Conservation (phyloP, 2,888 invertebrate species). For the Sinohyriopsis cumingii region DNA sequence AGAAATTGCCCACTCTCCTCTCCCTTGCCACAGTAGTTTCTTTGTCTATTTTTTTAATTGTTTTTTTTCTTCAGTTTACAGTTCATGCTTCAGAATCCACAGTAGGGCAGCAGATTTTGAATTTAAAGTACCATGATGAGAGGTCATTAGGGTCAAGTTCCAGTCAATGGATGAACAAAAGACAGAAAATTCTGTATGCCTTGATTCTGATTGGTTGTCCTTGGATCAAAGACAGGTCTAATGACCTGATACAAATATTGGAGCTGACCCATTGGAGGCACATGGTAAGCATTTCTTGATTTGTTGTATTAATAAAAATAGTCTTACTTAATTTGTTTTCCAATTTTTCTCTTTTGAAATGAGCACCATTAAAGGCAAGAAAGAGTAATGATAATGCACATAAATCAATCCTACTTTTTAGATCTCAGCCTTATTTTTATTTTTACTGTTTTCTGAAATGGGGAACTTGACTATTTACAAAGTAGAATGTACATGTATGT, state of each 20-base stretch:
- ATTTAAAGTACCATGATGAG: conserved; percentile 78
- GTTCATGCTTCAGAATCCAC: conserved; percentile 73
- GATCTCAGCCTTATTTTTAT: too few species aligned
- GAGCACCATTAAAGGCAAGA: too few species aligned
- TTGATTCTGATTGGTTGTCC: conserved; percentile 59
- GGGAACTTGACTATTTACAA: too few species aligned
- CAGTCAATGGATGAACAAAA: conserved; percentile 48
- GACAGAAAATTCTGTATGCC: conserved; percentile 61
- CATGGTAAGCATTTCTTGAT: conserved; percentile 30
- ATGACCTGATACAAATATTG: conserved; percentile 39
- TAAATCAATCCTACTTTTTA: too few species aligned
- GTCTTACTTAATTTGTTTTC: too few species aligned
- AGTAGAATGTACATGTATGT: too few species aligned
- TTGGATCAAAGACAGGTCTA: conserved; percentile 60
- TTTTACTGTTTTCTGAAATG: too few species aligned
- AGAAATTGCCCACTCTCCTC: too few species aligned
- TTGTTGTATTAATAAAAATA: not conserved
- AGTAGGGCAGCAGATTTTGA: conserved; percentile 88
- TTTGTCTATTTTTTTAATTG: too few species aligned
- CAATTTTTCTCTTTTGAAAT: too few species aligned
- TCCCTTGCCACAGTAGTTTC: too few species aligned
- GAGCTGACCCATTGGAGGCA: conserved; percentile 36
- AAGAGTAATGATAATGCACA: too few species aligned
- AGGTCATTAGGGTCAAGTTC: conserved; percentile 11
- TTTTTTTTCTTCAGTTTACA: conserved; percentile 51